These are phyloP conservation scores for Cylloceria caligata DNA, from an alignment of 2,888 invertebrate genomes.

Conservation along the genomic window DNA sequence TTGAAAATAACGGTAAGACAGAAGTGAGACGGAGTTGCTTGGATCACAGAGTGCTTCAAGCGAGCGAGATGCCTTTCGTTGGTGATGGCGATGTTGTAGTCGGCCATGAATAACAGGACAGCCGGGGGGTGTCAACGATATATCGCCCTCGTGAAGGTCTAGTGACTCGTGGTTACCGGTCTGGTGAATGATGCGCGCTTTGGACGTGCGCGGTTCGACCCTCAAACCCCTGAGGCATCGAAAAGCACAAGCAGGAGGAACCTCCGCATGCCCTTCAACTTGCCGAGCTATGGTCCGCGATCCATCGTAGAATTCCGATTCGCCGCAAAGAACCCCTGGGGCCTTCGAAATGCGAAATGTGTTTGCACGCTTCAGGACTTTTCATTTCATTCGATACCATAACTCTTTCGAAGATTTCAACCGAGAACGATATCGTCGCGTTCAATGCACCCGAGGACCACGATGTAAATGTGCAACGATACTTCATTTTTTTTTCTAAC, in stretches of 20 bases:
- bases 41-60: neutral
- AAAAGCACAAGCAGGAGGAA: conserved; percentile 35
- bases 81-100: conserved; percentile 41
- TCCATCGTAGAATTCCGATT: conserved; percentile 44
- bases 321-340: conserved; percentile 39
- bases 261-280: conserved; percentile 39
- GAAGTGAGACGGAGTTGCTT: neutral
- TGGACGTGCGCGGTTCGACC: conserved; percentile 74
- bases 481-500: neutral
- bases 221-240: conserved; percentile 51
- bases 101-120: conserved; percentile 67
- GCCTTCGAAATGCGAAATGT: conserved; percentile 49
- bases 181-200: conserved; percentile 78
- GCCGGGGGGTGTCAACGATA: conserved; percentile 69
- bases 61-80: neutral
- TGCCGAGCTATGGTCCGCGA: conserved; percentile 27
- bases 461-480: neutral
- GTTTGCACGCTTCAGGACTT: conserved; percentile 53
- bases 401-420: conserved; percentile 46
- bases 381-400: conserved; percentile 52
- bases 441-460: neutral
- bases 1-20: conserved; percentile 17
- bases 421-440: neutral
- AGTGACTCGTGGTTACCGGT: conserved; percentile 80
- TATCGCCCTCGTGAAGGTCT: conserved; percentile 77